Conservation (phyloP, 2,113 vertebrate species). For the Elephantulus edwardii region DNA sequence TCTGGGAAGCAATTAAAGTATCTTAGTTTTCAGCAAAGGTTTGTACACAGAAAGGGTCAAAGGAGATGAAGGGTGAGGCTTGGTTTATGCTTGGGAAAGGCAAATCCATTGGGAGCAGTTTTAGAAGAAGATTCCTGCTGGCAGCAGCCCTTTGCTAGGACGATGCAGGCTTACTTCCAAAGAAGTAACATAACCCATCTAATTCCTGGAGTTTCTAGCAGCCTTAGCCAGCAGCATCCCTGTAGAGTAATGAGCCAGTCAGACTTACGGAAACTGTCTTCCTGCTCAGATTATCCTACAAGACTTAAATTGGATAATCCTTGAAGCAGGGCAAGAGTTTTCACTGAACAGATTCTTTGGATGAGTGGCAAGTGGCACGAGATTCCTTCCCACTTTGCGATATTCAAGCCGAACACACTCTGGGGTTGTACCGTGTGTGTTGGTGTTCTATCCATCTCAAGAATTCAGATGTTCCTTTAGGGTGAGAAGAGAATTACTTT, state of each 20-base stretch:
- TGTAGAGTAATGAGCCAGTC: background rate
- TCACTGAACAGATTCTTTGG: background rate
- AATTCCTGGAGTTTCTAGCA: background rate
- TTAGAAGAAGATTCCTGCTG: background rate
- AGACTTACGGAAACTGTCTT: background rate
- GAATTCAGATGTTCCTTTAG: background rate
- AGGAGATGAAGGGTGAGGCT: background rate
- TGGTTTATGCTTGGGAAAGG: slow-evolving; percentile 1
- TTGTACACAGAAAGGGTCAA: background rate
- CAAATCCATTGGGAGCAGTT: background rate
- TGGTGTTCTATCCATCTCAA: background rate
- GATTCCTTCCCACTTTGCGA: background rate
- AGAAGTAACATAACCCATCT: slow-evolving; percentile 27
- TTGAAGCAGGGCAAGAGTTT: background rate
- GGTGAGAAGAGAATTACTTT: slow-evolving; percentile 6
- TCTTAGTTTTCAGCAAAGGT: slow-evolving; percentile 23
- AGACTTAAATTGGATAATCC: background rate
- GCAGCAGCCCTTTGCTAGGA: slow-evolving; percentile 31
- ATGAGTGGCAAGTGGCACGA: background rate
- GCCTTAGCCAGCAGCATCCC: background rate
- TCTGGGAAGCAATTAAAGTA: slow-evolving; percentile 20
- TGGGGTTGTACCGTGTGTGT: background rate
- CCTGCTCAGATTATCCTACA: background rate
- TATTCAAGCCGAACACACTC: background rate
- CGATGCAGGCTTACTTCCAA: background rate